Evolutionary conservation across 2,113 vertebrate genomes (phyloP), one percentile per base, ranked within the genome.

Genomic region (Emydocephalus ijimae): DNA sequence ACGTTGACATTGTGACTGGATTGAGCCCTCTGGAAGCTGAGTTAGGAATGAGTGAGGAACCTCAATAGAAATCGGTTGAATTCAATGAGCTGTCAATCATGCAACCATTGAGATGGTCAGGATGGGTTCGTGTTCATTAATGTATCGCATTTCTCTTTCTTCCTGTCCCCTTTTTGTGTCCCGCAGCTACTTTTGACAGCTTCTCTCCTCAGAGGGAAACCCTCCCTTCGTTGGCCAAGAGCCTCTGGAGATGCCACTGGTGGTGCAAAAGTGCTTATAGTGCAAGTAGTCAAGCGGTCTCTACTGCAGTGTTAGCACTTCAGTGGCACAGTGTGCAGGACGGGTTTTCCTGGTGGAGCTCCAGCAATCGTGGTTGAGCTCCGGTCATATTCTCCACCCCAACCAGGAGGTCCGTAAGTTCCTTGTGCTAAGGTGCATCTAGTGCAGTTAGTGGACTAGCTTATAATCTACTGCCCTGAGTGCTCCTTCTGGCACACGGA

Each of bases 381-480:
- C 54, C 0, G 6, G 29, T 2, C 86, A 0, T 54, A 91, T 86
- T 90, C 91, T 1, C 48, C 50, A 10, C 1, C 56, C 88, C 1
- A 21, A 56, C 90, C 86, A 23, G 0, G 0, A 0, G 88, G 43
- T 10, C 69, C 20, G 10, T 14, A 57, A 59, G 61, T 50, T 74
- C 26, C 98, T 98, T 98, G 98, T 98, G 98, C 97, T 99, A 99
- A 99, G 99, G 99, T 99, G 99, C 99, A 99, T 99, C 99, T 99
- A 99, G 99, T 99, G 99, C 99, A 99, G 99, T 99, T 98, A 99
- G 98, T 99, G 98, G 98, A 97, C 93, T 98, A 98, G 97, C 96
- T 97, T 98, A 98, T 97, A 97, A 98, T 99, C 99, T 99, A 99
- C 99, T 99, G 98, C 99, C 98, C 99, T 99, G 97, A 99, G 98